These are phyloP conservation scores for Heteronetta atricapilla DNA, from an alignment of 2,113 vertebrate species.

Conservation along the genomic window DNA sequence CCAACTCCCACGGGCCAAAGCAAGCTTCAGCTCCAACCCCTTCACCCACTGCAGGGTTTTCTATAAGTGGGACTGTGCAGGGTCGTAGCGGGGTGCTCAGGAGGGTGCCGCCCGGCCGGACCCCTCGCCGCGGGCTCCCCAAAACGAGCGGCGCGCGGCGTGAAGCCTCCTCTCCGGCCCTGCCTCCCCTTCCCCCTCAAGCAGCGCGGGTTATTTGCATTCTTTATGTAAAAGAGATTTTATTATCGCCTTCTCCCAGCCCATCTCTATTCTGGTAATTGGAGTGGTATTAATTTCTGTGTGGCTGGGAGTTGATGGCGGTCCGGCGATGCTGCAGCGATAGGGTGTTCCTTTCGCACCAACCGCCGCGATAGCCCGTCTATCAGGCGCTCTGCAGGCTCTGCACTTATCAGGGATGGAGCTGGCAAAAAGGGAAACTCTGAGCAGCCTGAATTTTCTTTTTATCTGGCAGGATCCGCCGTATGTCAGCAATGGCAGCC, in stretches of 20 bases:
- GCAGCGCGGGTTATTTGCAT: constrained; percentile 71
- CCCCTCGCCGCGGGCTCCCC: neutral
- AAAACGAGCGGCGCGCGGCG: accelerated
- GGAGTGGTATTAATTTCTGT: constrained; percentile 88
- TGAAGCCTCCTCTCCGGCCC: accelerated
- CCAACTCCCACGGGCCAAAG: neutral
- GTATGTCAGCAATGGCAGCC: constrained; percentile 65
- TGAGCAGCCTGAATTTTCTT: constrained; percentile 89
- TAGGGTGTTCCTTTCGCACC: constrained; percentile 82
- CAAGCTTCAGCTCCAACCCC: neutral
- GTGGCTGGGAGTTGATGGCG: constrained; percentile 84
- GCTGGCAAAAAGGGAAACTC: constrained; percentile 91
- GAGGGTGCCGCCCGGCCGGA: accelerated
- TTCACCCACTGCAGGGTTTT: neutral
- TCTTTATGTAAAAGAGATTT: constrained; percentile 84
- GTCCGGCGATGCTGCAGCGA: constrained; percentile 83
- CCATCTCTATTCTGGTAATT: constrained; percentile 88
- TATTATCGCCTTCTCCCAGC: constrained; percentile 85
- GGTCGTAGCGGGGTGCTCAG: neutral
- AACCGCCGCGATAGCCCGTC: constrained; percentile 86
- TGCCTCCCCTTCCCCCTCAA: neutral
- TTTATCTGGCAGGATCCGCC: constrained; percentile 73
- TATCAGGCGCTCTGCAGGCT: constrained; percentile 91
- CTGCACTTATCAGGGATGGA: constrained; percentile 90
- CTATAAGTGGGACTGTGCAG: no score